phyloP scores from a whole-genome alignment of 2,113 vertebrate species.

The Myotis yumanensis region DNA sequence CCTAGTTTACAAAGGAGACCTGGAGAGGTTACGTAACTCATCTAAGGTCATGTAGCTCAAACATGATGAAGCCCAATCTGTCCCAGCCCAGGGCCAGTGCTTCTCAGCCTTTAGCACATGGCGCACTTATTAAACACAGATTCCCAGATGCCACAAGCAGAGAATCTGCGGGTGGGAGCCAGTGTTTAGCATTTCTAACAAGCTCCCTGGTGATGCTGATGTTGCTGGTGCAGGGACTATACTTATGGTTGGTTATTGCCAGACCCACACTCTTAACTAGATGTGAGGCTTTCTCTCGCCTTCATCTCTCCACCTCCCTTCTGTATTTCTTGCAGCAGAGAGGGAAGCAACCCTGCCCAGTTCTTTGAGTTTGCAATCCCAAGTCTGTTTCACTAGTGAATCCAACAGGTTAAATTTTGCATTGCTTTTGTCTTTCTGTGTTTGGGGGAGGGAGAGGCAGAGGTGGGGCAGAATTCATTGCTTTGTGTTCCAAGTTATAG shows the following conservation, averaged over 20 bases:
- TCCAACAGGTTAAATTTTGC: not conserved
- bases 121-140: not conserved
- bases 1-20: not conserved
- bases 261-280: not conserved
- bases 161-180: not conserved
- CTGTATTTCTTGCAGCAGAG: not conserved
- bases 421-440: not conserved
- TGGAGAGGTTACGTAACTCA: not conserved
- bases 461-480: not conserved
- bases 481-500: not conserved
- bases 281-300: not conserved
- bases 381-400: not conserved
- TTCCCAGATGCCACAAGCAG: not conserved
- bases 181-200: not conserved
- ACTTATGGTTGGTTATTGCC: not conserved
- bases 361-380: not conserved
- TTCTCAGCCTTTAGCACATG: not conserved
- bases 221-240: not conserved
- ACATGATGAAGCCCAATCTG: not conserved
- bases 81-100: not conserved
- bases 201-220: not conserved
- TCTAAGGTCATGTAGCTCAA: not conserved
- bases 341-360: not conserved
- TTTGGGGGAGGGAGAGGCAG: not conserved
- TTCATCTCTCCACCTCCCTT: not conserved